A percentile compares a stretch with the other conserved stretches of the same genome.
Conservation (phyloP, 2,113 vertebrate genomes). For the Lonchura striata region DNA sequence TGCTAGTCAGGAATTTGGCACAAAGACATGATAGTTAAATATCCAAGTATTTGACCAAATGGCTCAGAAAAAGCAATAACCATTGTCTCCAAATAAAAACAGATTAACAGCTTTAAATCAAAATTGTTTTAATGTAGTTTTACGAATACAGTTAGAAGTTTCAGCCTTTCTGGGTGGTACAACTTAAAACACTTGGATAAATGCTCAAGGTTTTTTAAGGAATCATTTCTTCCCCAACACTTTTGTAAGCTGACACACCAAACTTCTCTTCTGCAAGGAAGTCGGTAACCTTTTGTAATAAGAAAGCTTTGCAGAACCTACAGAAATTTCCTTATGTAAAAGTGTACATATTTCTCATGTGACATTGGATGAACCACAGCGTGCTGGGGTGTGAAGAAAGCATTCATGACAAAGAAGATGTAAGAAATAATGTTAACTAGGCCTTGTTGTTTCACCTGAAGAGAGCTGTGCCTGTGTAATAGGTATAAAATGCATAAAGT, state of each 20-base stretch:
- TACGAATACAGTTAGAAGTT: background rate
- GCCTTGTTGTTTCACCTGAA: conserved; percentile 33
- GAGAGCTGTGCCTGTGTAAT: background rate
- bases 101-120: background rate
- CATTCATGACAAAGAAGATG: conserved; percentile 1
- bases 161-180: background rate
- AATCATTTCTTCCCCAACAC: background rate
- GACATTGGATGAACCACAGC: background rate
- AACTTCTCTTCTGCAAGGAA: background rate
- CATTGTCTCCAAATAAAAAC: background rate
- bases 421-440: conserved; percentile 43
- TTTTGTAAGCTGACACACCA: background rate
- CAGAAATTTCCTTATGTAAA: background rate
- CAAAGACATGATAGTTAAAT: background rate
- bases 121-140: background rate
- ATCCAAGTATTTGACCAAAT: background rate
- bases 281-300: background rate
- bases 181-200: background rate
- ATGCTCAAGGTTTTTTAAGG: background rate
- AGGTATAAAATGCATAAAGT: conserved; percentile 40
- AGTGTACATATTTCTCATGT: background rate
- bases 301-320: background rate
- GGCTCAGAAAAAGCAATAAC: background rate
- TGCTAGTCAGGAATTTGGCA: background rate
- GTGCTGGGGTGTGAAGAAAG: background rate